phyloP scores from a whole-genome alignment of 2,113 vertebrate species.

The Papio anubis region DNA sequence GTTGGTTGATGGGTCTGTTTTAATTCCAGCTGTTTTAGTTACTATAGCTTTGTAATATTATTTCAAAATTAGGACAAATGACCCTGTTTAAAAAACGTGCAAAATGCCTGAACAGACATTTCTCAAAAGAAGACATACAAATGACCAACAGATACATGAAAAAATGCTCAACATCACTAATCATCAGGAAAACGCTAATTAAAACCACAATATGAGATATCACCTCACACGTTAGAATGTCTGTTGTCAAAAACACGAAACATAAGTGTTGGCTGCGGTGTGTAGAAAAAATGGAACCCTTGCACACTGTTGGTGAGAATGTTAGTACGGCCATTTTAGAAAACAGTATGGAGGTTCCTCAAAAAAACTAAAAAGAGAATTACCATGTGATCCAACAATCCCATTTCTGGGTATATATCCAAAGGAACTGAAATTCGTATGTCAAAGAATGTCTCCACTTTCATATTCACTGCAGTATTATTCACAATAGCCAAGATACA shows the following conservation, averaged over 20 bases:
- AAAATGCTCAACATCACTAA: too few species aligned
- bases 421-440: background rate
- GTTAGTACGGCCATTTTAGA: background rate
- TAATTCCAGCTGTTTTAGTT: background rate
- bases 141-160: too few species aligned
- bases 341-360: background rate
- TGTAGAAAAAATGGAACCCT: background rate
- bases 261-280: too few species aligned
- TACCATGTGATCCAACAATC: background rate
- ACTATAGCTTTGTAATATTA: too few species aligned
- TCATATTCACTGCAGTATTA: background rate
- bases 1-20: background rate
- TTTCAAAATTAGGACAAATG: too few species aligned
- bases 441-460: background rate
- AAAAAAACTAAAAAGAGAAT: background rate
- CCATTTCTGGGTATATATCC: background rate
- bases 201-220: too few species aligned
- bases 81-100: too few species aligned
- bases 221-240: too few species aligned
- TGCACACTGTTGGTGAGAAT: background rate
- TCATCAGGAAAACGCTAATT: too few species aligned
- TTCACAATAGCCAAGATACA: background rate
- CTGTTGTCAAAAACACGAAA: too few species aligned
- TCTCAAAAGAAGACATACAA: too few species aligned
- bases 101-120: too few species aligned